A percentile compares a stretch with the other conserved stretches of the same genome.
Conservation (phyloP, 1,140 invertebrate species). For the Drosophila nebulosa region DNA sequence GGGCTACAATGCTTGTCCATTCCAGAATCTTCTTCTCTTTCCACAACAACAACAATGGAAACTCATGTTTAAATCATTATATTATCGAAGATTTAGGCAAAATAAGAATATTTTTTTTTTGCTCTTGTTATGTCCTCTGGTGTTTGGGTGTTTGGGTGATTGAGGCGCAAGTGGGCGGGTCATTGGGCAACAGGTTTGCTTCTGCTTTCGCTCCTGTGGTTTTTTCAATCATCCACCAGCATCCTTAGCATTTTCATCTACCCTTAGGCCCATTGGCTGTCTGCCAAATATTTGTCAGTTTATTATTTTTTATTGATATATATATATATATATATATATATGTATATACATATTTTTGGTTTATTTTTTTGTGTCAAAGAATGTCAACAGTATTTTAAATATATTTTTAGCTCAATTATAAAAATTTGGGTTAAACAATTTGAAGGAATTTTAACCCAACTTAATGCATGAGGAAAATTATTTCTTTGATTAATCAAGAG, state of each 20-base stretch:
- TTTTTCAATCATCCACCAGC: background rate
- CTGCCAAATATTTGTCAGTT: conserved; percentile 1
- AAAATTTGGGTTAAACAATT: background rate
- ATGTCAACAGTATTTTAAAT: background rate
- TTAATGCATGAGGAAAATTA: too few species aligned
- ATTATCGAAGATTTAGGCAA: conserved; percentile 15
- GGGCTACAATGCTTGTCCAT: conserved; percentile 28
- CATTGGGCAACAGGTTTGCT: background rate
- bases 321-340: background rate
- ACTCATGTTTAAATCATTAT: conserved; percentile 35
- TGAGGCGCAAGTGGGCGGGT: background rate
- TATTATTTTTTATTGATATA: conserved; percentile 1
- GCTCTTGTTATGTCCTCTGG: background rate
- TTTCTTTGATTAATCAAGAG: too few species aligned
- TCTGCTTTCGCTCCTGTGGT: background rate
- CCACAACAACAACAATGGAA: background rate
- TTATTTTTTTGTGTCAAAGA: background rate
- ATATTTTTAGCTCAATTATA: background rate
- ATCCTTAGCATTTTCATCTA: too few species aligned
- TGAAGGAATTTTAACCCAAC: background rate
- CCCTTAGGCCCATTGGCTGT: background rate
- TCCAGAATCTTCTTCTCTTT: too few species aligned
- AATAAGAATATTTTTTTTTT: conserved; percentile 1
- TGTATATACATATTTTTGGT: background rate
- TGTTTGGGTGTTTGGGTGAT: background rate